Percentiles rank a stretch among this genome's conserved stretches.
phyloP scores from a whole-genome alignment of 2,113 vertebrate species.

The Cavia aperea region DNA sequence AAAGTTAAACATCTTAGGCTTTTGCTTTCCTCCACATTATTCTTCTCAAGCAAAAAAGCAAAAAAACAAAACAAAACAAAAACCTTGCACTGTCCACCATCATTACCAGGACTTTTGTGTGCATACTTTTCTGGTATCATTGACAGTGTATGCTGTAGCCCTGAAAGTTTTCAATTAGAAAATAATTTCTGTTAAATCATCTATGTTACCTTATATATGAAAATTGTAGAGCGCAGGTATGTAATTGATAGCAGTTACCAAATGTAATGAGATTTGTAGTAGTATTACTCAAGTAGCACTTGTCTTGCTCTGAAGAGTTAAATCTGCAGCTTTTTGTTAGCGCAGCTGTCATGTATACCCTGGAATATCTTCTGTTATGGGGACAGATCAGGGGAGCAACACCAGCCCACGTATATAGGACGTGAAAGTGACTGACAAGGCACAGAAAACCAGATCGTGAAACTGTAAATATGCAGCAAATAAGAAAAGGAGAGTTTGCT shows the following conservation, averaged over 20 bases:
- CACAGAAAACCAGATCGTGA: not conserved
- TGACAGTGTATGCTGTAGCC: not conserved
- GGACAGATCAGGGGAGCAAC: not conserved
- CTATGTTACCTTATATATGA: not conserved
- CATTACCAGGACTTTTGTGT: not conserved
- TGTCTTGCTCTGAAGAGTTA: not conserved
- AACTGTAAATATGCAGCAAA: not conserved
- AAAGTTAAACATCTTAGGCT: not conserved
- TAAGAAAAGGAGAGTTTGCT: not conserved
- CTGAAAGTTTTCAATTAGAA: not conserved
- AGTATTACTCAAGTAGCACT: not conserved
- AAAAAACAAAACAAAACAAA: not conserved
- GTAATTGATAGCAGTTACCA: not conserved
- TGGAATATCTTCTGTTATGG: not conserved
- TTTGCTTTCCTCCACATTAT: not conserved
- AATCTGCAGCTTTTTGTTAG: not conserved
- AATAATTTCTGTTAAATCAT: not conserved
- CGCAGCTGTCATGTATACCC: not conserved
- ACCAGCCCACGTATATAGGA: not conserved
- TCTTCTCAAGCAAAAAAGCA: not conserved
- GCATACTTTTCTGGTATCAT: not conserved
- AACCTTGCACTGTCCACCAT: not conserved
- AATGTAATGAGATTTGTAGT: not conserved
- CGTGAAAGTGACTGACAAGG: not conserved
- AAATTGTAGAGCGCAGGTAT: not conserved